Percentiles rank a stretch among this genome's conserved stretches.
Evolutionary conservation across 2,113 vertebrate genomes (phyloP).

Genomic region (Rhabdornis inornatus): DNA sequence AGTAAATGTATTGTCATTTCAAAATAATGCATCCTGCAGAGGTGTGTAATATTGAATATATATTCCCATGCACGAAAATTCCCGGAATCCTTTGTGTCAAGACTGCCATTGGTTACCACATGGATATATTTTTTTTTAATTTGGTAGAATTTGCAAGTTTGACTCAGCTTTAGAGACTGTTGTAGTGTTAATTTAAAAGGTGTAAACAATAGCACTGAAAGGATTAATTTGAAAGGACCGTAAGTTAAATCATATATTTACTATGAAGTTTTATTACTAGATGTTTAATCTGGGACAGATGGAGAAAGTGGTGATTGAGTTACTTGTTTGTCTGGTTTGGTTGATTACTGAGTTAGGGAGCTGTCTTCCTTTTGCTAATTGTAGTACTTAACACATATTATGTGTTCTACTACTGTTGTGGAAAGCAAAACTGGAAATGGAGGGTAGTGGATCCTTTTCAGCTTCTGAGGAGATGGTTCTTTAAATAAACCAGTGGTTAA

Average conservation of each 20-base stretch:
- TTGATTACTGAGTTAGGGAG: background rate
- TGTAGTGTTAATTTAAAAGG: background rate
- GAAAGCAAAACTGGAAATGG: background rate
- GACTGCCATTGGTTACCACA: background rate
- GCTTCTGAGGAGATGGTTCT: background rate
- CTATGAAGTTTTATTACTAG: background rate
- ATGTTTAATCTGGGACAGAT: background rate
- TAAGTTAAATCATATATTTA: background rate
- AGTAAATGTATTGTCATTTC: background rate
- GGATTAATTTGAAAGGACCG: fast-evolving
- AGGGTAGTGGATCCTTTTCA: background rate
- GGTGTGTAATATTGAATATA: background rate
- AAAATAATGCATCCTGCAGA: background rate
- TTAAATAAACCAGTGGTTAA: background rate
- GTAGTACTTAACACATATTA: background rate
- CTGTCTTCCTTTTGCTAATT: background rate
- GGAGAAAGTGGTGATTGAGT: background rate
- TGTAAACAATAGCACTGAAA: background rate
- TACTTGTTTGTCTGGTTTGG: background rate
- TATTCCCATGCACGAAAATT: background rate
- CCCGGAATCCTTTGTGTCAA: background rate
- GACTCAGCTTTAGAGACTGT: background rate
- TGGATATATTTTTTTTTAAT: background rate
- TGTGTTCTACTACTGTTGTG: background rate
- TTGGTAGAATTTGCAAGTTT: background rate